These are phyloP conservation scores for Callithrix jacchus DNA, from an alignment of 2,113 vertebrate genomes.

Conservation along the genomic window DNA sequence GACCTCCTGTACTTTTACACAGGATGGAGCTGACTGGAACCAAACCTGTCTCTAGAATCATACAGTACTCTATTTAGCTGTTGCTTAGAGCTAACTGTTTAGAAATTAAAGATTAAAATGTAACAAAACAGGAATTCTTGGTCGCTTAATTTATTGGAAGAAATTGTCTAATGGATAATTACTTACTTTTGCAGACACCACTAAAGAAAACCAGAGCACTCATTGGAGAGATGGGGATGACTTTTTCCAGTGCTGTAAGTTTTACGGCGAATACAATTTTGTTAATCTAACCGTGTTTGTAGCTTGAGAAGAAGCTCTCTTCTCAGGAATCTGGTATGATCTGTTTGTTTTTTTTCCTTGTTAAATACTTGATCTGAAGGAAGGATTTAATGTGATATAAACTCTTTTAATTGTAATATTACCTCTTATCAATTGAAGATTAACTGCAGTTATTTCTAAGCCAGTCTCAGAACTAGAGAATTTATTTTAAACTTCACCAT, in stretches of 20 bases:
- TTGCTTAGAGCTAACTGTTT: background rate
- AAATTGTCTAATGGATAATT: conserved; percentile 44
- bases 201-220: conserved; percentile 93
- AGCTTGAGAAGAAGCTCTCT: background rate
- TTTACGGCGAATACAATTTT: background rate
- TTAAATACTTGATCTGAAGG: conserved; percentile 7
- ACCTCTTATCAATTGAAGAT: conserved; percentile 1
- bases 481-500: background rate
- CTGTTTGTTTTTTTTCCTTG: background rate
- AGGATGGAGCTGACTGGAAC: too few species aligned
- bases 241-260: conserved; percentile 94
- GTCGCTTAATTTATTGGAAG: background rate
- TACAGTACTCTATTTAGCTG: background rate
- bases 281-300: background rate
- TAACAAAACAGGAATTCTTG: background rate
- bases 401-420: conserved; percentile 34
- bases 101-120: background rate
- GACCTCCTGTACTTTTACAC: background rate
- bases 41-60: background rate
- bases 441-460: conserved; percentile 20
- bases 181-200: conserved; percentile 87
- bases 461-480: conserved; percentile 4
- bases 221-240: conserved; percentile 93
- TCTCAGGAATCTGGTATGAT: background rate
- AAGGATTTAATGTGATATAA: background rate